Evolutionary conservation across 2,113 vertebrate species (phyloP), one percentile per base, ranked within the genome.

Genomic region (Dasyornis broadbenti): DNA sequence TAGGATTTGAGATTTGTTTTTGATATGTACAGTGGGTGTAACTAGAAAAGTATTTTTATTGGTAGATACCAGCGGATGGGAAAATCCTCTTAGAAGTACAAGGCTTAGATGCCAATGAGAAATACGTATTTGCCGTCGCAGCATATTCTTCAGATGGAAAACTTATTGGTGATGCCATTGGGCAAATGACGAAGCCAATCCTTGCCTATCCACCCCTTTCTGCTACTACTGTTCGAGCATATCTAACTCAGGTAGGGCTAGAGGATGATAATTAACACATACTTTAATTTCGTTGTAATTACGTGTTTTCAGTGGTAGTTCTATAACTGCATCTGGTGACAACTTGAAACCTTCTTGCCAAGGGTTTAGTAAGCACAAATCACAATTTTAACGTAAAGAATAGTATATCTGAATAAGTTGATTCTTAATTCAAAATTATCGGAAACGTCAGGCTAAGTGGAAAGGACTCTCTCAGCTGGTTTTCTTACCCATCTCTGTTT

Each of bases 51-150:
- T 77, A 81, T 90, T 96, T 96, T 89, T 94, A 23, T 86, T 94
- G 76, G 63, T 89, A 99, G 99, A 97, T 99, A 90, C 98, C 98
- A 42, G 98, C 97, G 22, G 93, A 95, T 93, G 98, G 98, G 44
- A 98, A 97, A 92, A 98, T 96, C 54, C 47, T 98, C 73, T 97
- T 99, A 89, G 98, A 96, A 94, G 98, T 99, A 60, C 97, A 98
- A 65, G 98, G 97, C 22, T 97, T 99, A 85, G 97, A 99, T 89
- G 96, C 98, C 57, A 99, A 99, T 96, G 98, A 99, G 95, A 99
- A 97, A 84, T 99, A 99, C 11, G 28, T 99, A 78, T 99, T 99
- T 98, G 99, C 99, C 19, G 89, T 99, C 4, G 99, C 99, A 91
- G 99, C 99, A 7, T 99, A 99, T 95, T 97, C 98, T 94, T 96